Percentiles rank a stretch among this genome's conserved stretches.
phyloP scores from a whole-genome alignment of 2,113 vertebrate species.

The Urocitellus parryii region DNA sequence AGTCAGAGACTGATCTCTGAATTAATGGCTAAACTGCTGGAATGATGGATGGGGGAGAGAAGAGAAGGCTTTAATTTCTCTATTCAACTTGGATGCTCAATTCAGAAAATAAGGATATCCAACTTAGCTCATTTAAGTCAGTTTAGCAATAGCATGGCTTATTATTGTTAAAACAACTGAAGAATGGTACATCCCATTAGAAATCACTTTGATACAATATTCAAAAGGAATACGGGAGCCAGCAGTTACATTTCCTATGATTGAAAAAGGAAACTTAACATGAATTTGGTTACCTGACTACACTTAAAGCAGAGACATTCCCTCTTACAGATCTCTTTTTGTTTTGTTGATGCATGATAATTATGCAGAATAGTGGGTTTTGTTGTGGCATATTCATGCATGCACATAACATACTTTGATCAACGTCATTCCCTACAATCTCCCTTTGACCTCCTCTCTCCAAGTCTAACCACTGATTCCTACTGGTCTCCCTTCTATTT shows the following conservation, averaged over 20 bases:
- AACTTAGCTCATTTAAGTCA: not conserved
- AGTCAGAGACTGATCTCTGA: conserved; percentile 1
- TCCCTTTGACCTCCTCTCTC: not conserved
- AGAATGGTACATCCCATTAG: not conserved
- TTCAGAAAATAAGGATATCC: not conserved
- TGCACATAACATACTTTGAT: too few relatives aligned
- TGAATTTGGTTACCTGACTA: conserved; percentile 3
- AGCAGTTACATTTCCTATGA: not conserved
- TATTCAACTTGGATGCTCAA: not conserved
- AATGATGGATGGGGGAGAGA: not conserved
- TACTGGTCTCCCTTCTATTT: not conserved
- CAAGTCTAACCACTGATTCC: too few relatives aligned
- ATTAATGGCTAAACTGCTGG: not conserved
- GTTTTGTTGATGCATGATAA: not conserved
- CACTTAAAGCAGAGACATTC: not conserved
- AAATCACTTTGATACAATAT: conserved; percentile 42
- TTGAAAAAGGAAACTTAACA: not conserved
- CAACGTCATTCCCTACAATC: too few relatives aligned
- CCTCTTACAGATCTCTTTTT: not conserved
- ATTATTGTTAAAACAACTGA: conserved; percentile 17
- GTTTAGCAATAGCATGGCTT: conserved; percentile 34
- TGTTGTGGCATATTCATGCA: not conserved
- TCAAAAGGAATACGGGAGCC: conserved; percentile 21
- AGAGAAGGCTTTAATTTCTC: not conserved
- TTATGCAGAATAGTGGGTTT: too few relatives aligned